Base-by-base conservation (phyloP, 2,888 invertebrate species). In the Anarsia innoxiella region DNA sequence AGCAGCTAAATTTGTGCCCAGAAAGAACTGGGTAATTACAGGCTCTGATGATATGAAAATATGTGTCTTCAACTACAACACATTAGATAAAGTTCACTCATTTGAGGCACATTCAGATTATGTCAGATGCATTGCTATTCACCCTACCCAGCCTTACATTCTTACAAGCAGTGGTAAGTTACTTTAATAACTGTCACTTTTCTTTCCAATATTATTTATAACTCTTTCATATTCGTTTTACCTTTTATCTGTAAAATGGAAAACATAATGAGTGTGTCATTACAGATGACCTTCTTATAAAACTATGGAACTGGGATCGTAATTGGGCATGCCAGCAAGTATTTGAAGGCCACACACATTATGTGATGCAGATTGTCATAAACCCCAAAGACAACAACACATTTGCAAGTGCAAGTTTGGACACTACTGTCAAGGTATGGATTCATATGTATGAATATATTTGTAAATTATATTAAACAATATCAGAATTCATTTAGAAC, bases 351-450 rank as follows among this genome's bases (percentile, higher is more conserved):
- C 99, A 99, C 83, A 95, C 97, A 0, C 99, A 99, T 76, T 99
- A 99, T 66, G 97, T 99, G 1, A 99, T 99, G 99, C 99, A 99
- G 78, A 94, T 99, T 54, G 98, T 97, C 0, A 94, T 99, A 61
- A 99, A 99, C 79, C 99, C 99, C 0, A 99, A 99, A 74, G 99
- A 99, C 69, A 99, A 99, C 78, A 99, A 99, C 76, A 99, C 99
- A 25, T 99, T 99, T 79, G 99, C 99, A 9, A 97, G 97, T 57
- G 99, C 98, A n/a, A 99, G 99, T 27, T 87, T 99, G 26, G 99
- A 99, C 77, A 90, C 97, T 47, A 98, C 97, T 0, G 92, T 99
- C 13, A 99, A 99, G 88, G 80, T 79, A 19, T n/a, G n/a, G n/a
- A n/a, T n/a, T n/a, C n/a, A 19, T 19, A 5, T 19, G 4, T 8